Evolutionary conservation across 1,140 invertebrate species (phyloP), one percentile per base, ranked within the genome.

Genomic region (Nephila pilipes): DNA sequence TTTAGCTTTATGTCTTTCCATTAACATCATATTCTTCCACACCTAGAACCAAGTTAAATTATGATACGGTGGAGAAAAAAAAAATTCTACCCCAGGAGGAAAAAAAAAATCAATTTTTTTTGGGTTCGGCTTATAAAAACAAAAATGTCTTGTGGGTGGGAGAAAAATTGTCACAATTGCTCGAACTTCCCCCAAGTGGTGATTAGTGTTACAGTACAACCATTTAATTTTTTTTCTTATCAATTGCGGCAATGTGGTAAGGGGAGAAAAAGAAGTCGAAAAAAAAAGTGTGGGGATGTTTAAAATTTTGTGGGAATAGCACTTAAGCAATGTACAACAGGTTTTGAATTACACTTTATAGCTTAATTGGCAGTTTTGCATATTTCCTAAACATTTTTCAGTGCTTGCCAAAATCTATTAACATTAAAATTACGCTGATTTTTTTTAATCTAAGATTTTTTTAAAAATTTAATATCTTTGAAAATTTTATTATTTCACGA

Each of bases 131-230:
- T 90, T 75, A 79, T 87, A 93, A 93, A 92, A 69, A 92, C 90
- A 92, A 93, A 93, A 93, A 79, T 75, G 63, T 87, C 83, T 80
- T 79, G 58, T 92, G 90, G 80, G 90, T 87, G 91, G 57, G 65
- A 85, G 65, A 25, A 79, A 91, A 83, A 93, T 87, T 93, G 91
- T 93, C 91, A 93, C 91, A 93, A 93, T 93, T 93, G 91, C 83
- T 80, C 54, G 20, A 87, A 87, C 85, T 83, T 57, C 91, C 63
- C 85, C 85, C 83, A 87, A 87, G 85, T 60, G 85, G 91, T 93
- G 91, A 93, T 93, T 93, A 93, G 91, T 60, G 85, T 87, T 93
- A 65, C 80, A 92, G 90, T 22, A 92, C 80, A 54, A 85, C 36
- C 90, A 69, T 85, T 93, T 93, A 63, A 65, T 92, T 85, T 92